These are phyloP conservation scores for Drosophila mercatorum DNA, from an alignment of 2,888 invertebrate genomes.

Conservation along the genomic window DNA sequence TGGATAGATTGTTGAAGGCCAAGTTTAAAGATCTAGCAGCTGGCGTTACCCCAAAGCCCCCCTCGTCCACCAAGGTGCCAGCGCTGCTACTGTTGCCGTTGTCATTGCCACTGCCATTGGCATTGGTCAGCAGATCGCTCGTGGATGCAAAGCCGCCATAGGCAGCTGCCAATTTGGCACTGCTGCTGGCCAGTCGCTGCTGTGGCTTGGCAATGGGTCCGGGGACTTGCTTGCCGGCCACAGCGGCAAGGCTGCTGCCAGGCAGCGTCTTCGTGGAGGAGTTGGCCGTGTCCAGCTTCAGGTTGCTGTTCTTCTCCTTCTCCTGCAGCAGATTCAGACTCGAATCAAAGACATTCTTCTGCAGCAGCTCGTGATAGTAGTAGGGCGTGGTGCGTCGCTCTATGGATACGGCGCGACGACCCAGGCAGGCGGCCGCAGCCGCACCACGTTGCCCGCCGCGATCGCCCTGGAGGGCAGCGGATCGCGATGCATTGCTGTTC, in stretches of 20 bases:
- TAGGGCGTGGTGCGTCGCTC: constrained; percentile 83
- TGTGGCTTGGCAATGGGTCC: constrained; percentile 60
- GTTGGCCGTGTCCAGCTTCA: constrained; percentile 46
- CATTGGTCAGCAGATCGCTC: constrained; percentile 71
- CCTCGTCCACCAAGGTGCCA: constrained; percentile 74
- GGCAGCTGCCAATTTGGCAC: constrained; percentile 42
- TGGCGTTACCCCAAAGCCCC: constrained; percentile 59
- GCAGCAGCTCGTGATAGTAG: constrained; percentile 83
- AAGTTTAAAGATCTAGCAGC: constrained; percentile 70
- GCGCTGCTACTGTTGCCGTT: constrained; percentile 57
- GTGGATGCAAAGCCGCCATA: constrained; percentile 58
- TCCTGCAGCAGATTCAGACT: constrained; percentile 83
- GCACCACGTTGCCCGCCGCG: constrained; percentile 30
- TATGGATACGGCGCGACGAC: constrained; percentile 65
- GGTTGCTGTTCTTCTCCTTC: constrained; percentile 68
- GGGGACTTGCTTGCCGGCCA: constrained; percentile 39
- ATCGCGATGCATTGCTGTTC: constrained; percentile 29
- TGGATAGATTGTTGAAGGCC: constrained; percentile 62
- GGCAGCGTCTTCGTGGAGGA: constrained; percentile 12
- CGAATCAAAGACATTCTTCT: constrained; percentile 83
- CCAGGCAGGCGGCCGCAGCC: constrained; percentile 23
- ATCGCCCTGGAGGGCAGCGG: constrained; percentile 15
- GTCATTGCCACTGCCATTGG: constrained; percentile 31
- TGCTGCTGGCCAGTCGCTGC: constrained; percentile 62
- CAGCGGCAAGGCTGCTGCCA: constrained; percentile 37